A percentile compares a stretch with the other conserved stretches of the same genome.
Evolutionary conservation across 2,888 invertebrate genomes (phyloP).

Genomic region (Girardia tigrina): DNA sequence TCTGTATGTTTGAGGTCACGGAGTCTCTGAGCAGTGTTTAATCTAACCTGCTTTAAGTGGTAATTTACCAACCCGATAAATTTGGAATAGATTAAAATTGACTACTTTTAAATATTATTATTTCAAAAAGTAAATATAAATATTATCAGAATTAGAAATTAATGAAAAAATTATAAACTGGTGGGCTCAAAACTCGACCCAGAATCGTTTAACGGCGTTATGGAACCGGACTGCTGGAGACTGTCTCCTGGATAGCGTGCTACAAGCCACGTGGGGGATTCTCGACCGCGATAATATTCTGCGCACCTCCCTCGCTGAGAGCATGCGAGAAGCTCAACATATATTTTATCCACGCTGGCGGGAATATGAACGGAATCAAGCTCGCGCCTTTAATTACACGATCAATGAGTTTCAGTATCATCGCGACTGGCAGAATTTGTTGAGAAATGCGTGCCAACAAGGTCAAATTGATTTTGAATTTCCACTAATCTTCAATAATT

Average conservation of each 20-base stretch:
- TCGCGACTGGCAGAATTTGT: slow-evolving; percentile 67
- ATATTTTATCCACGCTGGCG: slow-evolving; percentile 74
- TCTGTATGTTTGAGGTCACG: too few species aligned
- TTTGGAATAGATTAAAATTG: too few species aligned
- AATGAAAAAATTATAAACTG: slow-evolving; percentile 65
- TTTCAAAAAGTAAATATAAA: too few species aligned
- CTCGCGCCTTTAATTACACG: slow-evolving; percentile 60
- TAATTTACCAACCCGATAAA: too few species aligned
- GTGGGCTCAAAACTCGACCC: slow-evolving; percentile 60
- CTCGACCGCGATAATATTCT: slow-evolving; percentile 77
- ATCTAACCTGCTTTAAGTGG: too few species aligned
- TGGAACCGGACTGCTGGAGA: slow-evolving; percentile 94
- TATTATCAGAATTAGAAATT: slow-evolving; percentile 81
- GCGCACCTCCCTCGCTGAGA: slow-evolving; percentile 69
- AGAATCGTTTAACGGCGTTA: slow-evolving; percentile 72
- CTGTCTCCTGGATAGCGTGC: slow-evolving; percentile 77
- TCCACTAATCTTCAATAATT: too few species aligned
- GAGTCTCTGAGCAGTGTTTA: too few species aligned
- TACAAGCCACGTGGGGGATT: slow-evolving; percentile 78
- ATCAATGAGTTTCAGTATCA: slow-evolving; percentile 73
- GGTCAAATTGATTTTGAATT: slow-evolving; percentile 41
- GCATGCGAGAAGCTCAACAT: slow-evolving; percentile 67
- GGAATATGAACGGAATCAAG: slow-evolving; percentile 71
- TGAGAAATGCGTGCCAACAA: slow-evolving; percentile 72
- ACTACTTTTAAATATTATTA: too few species aligned